Evolutionary conservation across 2,888 invertebrate genomes (phyloP).

Genomic region (Drosophila austrosaltans): DNA sequence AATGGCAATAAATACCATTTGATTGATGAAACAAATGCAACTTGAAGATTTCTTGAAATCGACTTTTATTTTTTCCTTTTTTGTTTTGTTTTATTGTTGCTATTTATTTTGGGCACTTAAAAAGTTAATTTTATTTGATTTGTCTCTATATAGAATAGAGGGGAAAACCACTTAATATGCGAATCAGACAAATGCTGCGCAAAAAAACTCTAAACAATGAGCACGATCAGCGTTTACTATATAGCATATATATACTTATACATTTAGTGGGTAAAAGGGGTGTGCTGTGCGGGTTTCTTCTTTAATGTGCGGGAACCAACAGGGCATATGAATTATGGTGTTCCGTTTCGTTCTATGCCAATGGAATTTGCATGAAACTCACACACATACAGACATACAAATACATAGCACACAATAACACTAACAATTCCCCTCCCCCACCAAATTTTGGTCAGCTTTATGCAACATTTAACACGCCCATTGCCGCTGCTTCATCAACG

Average conservation of each 20-base stretch:
- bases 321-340: slow-evolving; percentile 73
- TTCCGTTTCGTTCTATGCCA: slow-evolving; percentile 45
- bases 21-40: slow-evolving; percentile 61
- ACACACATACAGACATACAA: slow-evolving; percentile 27
- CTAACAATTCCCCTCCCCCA: not conserved
- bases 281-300: slow-evolving; percentile 48
- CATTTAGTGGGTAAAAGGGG: slow-evolving; percentile 15
- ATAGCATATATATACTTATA: slow-evolving; percentile 27
- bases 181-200: slow-evolving; percentile 64
- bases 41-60: slow-evolving; percentile 43
- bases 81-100: slow-evolving; percentile 14
- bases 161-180: slow-evolving; percentile 60
- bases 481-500: slow-evolving; percentile 70
- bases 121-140: slow-evolving; percentile 58
- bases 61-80: slow-evolving; percentile 16
- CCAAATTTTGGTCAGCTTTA: slow-evolving; percentile 62
- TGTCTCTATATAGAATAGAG: slow-evolving; percentile 43
- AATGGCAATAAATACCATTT: slow-evolving; percentile 60
- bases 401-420: not conserved
- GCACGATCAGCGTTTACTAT: slow-evolving; percentile 64
- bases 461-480: slow-evolving; percentile 78
- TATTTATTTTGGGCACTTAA: slow-evolving; percentile 32
- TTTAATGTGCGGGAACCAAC: slow-evolving; percentile 67
- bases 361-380: slow-evolving; percentile 55
- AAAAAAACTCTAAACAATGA: slow-evolving; percentile 69